A percentile compares a stretch with the other conserved stretches of the same genome.
These are phyloP conservation scores for Sipha flava DNA, from an alignment of 1,140 invertebrate genomes.

Conservation along the genomic window DNA sequence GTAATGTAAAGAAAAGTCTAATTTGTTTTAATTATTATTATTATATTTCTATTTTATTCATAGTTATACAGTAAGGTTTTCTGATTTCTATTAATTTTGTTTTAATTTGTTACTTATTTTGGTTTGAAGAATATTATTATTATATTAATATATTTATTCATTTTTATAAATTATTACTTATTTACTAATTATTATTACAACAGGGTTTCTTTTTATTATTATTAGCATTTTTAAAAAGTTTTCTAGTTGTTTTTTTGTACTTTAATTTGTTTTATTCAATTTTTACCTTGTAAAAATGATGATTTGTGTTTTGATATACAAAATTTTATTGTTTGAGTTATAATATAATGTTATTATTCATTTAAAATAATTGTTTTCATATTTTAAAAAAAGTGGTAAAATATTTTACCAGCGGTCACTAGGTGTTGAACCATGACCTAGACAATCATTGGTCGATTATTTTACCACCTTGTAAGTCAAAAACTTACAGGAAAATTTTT, in stretches of 20 bases:
- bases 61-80: not conserved
- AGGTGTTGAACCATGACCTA: not conserved
- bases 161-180: no score
- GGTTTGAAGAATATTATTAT: no score
- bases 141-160: no score
- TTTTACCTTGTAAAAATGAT: not conserved
- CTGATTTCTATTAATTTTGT: not conserved
- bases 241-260: not conserved
- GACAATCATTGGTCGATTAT: not conserved
- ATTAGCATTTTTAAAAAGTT: not conserved
- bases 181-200: no score
- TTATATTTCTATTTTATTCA: not conserved
- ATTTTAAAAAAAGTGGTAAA: not conserved
- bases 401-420: not conserved
- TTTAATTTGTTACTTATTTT: no score
- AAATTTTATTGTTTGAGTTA: no score
- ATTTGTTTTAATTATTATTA: not conserved
- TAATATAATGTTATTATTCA: not conserved
- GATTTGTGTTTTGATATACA: not conserved
- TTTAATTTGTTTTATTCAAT: not conserved
- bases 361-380: not conserved
- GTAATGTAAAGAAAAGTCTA: not conserved
- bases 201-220: not conserved
- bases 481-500: not conserved
- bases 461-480: not conserved